Percentiles rank a stretch among this genome's conserved stretches.
These are phyloP conservation scores for Serinus canaria DNA, from an alignment of 2,113 vertebrate species.

Conservation along the genomic window DNA sequence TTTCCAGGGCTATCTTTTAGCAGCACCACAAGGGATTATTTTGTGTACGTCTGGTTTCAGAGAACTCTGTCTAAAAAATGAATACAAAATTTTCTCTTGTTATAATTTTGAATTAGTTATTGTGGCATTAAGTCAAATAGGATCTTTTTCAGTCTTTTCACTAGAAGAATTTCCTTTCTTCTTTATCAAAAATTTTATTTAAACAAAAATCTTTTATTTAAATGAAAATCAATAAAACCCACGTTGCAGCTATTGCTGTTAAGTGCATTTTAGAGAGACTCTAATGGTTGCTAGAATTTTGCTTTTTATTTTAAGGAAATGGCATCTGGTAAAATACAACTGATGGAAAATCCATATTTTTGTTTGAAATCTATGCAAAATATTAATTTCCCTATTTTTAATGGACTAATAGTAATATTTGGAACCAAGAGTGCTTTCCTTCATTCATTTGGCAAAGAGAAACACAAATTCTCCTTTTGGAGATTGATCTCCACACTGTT, in stretches of 20 bases:
- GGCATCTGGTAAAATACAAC: neutral
- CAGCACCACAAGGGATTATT: neutral
- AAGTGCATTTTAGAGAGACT: neutral
- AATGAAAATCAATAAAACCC: neutral
- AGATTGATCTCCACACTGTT: neutral
- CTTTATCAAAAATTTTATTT: neutral
- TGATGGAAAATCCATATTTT: neutral
- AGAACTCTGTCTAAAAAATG: neutral
- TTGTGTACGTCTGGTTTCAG: neutral
- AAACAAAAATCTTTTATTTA: neutral
- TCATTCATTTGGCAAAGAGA: neutral
- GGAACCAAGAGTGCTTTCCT: neutral
- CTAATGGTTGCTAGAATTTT: neutral
- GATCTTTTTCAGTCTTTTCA: neutral
- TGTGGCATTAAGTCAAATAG: neutral
- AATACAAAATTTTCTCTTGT: neutral
- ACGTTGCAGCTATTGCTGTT: neutral
- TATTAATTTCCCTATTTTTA: neutral
- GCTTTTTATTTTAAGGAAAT: neutral
- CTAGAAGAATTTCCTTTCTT: neutral
- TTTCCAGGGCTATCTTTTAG: neutral
- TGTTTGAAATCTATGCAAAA: neutral
- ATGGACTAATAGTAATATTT: neutral
- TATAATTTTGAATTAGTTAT: neutral
- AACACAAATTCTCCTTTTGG: neutral